Percentiles rank a stretch among this genome's conserved stretches.
Conservation (phyloP, 2,888 invertebrate genomes). For the Drosophila cognata region DNA sequence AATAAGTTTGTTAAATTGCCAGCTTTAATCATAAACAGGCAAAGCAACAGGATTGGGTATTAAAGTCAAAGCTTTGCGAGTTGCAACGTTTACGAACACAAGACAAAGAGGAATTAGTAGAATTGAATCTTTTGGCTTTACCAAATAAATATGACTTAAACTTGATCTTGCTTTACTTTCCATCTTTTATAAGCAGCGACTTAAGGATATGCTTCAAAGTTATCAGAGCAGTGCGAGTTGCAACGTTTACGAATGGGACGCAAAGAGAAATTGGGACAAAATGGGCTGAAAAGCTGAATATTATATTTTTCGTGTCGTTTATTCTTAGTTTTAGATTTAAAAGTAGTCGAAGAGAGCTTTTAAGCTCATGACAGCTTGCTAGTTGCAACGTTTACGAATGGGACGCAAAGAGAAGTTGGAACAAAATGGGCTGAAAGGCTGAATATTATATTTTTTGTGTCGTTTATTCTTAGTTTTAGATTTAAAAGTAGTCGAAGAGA, state of each 20-base stretch:
- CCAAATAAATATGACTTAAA: too few species aligned
- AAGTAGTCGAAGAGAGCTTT: neutral
- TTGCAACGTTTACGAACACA: neutral
- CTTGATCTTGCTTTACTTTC: neutral
- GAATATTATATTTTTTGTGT: fast-evolving
- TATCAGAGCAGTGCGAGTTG: too few species aligned
- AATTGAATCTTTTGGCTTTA: neutral
- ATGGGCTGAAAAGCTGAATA: neutral
- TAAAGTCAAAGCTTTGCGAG: neutral
- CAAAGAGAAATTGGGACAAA: neutral
- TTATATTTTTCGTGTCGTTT: fast-evolving
- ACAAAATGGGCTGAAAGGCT: neutral
- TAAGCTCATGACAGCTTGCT: neutral
- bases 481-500: neutral
- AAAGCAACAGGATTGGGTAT: neutral
- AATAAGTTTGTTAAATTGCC: neutral
- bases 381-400: slow-evolving; percentile 7
- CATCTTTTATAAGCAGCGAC: neutral
- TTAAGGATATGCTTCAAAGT: neutral
- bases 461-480: neutral
- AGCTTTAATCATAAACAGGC: too few species aligned
- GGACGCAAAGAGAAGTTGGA: neutral
- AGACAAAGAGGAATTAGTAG: neutral
- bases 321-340: fast-evolving
- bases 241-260: slow-evolving; percentile 2